Percentiles rank a stretch among this genome's conserved stretches.
Evolutionary conservation across 2,888 invertebrate species (phyloP).

Genomic region (Argyresthia albistria): DNA sequence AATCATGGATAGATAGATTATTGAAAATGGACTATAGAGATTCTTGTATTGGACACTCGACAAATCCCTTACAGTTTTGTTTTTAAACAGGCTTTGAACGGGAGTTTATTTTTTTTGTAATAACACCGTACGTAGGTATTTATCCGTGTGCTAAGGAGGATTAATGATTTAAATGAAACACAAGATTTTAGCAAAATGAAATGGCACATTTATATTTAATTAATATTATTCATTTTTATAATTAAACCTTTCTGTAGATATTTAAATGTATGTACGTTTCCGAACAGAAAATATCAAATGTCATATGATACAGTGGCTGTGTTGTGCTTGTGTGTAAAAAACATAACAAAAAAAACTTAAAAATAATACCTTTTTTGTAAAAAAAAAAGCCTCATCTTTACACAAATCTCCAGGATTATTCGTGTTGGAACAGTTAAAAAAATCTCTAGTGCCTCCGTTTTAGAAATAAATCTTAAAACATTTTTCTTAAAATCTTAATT

Average conservation of each 20-base stretch:
- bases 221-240: slow-evolving; percentile 72
- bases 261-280: slow-evolving; percentile 51
- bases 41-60: no score
- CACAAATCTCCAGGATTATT: slow-evolving; percentile 48
- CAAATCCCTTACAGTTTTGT: no score
- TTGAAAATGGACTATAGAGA: no score
- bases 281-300: slow-evolving; percentile 49
- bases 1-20: no score
- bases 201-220: slow-evolving; percentile 74
- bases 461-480: slow-evolving; percentile 10
- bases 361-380: not conserved
- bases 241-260: slow-evolving; percentile 64
- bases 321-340: slow-evolving; percentile 25
- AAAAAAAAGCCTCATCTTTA: slow-evolving; percentile 42
- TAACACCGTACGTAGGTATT: no score
- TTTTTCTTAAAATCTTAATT: slow-evolving; percentile 24
- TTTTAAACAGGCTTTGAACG: no score
- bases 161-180: slow-evolving; percentile 49
- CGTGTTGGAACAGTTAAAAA: slow-evolving; percentile 17
- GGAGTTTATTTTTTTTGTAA: no score
- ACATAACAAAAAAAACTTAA: slow-evolving; percentile 8
- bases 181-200: slow-evolving; percentile 66
- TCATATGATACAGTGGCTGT: slow-evolving; percentile 41
- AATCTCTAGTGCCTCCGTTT: slow-evolving; percentile 25
- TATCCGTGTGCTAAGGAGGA: no score